A percentile compares a stretch with the other conserved stretches of the same genome.
Conservation (phyloP, 2,888 invertebrate species). For the Isoperla grammatica region DNA sequence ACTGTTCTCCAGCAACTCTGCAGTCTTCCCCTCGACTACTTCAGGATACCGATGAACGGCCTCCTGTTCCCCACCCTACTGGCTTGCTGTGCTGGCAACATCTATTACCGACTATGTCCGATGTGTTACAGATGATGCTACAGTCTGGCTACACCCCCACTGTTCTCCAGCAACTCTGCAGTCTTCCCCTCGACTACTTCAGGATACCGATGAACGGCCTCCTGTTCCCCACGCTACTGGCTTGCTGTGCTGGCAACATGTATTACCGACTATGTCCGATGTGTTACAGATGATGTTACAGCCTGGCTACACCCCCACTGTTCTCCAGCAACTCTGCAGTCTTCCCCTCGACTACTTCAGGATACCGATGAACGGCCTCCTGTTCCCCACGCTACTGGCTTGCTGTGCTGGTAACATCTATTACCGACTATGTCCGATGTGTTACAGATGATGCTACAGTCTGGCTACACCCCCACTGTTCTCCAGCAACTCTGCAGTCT, state of each 20-base stretch:
- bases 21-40: slow-evolving; percentile 77
- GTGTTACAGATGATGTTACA: slow-evolving; percentile 62
- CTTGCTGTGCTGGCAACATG: slow-evolving; percentile 58
- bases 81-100: slow-evolving; percentile 60
- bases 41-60: slow-evolving; percentile 60
- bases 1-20: slow-evolving; percentile 81
- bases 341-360: slow-evolving; percentile 83
- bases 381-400: too few relatives aligned
- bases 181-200: slow-evolving; percentile 79
- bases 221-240: slow-evolving; percentile 74
- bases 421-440: not conserved
- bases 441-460: slow-evolving; percentile 63
- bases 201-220: slow-evolving; percentile 59
- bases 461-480: slow-evolving; percentile 70
- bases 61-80: slow-evolving; percentile 75
- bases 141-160: slow-evolving; percentile 71
- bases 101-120: slow-evolving; percentile 65
- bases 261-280: too few relatives aligned
- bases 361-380: too few relatives aligned
- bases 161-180: slow-evolving; percentile 78
- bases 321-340: slow-evolving; percentile 75
- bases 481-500: slow-evolving; percentile 77
- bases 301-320: slow-evolving; percentile 69
- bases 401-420: too few relatives aligned
- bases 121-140: slow-evolving; percentile 59